phyloP scores from a whole-genome alignment of 2,113 vertebrate species.

The Coryphaenoides rupestris region DNA sequence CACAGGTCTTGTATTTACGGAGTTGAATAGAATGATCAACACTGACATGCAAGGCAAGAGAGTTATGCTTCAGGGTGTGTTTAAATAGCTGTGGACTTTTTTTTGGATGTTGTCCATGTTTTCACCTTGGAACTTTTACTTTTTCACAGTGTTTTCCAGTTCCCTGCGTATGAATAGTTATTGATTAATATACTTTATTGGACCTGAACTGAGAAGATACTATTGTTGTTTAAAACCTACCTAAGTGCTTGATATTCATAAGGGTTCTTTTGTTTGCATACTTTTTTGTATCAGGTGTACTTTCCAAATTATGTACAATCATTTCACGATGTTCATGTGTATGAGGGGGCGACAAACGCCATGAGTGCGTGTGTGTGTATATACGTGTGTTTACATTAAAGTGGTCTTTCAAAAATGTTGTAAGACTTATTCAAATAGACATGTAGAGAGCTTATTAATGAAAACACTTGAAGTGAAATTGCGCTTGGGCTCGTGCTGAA shows the following conservation, averaged over 20 bases:
- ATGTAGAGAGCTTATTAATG: constrained; percentile 56
- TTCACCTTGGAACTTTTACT: too few species aligned
- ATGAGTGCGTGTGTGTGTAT: constrained; percentile 1
- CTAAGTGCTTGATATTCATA: constrained; percentile 33
- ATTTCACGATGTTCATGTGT: neutral
- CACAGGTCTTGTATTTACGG: too few species aligned
- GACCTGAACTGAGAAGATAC: too few species aligned
- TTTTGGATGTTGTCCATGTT: too few species aligned
- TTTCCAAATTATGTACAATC: constrained; percentile 8
- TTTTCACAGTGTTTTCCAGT: too few species aligned
- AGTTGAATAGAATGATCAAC: too few species aligned
- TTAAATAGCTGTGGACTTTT: too few species aligned
- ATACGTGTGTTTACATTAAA: constrained; percentile 19
- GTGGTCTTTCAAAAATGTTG: constrained; percentile 20
- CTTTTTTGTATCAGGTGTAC: constrained; percentile 21
- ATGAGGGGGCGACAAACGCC: neutral
- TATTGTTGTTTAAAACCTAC: too few species aligned
- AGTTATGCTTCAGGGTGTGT: too few species aligned
- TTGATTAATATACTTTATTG: too few species aligned
- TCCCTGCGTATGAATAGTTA: too few species aligned
- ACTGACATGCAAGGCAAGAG: too few species aligned
- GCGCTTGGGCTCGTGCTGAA: constrained; percentile 51
- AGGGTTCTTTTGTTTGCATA: constrained; percentile 33
- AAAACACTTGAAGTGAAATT: constrained; percentile 54
- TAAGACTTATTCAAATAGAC: constrained; percentile 37